Evolutionary conservation across 2,113 vertebrate species (phyloP), one percentile per base, ranked within the genome.

Genomic region (Pavo muticus): DNA sequence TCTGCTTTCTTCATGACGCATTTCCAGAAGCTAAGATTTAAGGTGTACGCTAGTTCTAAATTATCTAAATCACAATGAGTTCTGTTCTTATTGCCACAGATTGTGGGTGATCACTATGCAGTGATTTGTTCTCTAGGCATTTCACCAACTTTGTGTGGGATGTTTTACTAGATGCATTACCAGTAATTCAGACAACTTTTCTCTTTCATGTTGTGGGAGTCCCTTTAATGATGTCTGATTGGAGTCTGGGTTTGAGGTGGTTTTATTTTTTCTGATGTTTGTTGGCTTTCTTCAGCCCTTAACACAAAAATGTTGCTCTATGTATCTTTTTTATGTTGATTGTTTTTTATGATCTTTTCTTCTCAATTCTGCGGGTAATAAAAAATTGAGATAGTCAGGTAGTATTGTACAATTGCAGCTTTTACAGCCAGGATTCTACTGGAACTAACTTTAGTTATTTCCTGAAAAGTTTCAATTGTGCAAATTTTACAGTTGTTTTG

Each of bases 1-100:
- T 69, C 91, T 64, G 11, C 47, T 94, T 92, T 91, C 44, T 79
- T 88, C 47, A 48, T 61, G 40, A 72, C 57, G 37, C 21, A 10
- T 78, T 75, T 78, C 37, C 57, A 84, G 79, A 20, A 91, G 79
- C 27, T 65, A 82, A 82, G 56, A 86, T 91, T 90, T 88, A 78
- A 90, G 73, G 45, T 75, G 76, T 87, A 50, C 32, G 20, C n/a
- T 48, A 64, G 56, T 47, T 35, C 27, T 91, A 91, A 88, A 94
- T 69, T 95, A 52, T 47, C 72, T 84, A 87, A 90, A 92, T 88
- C 44, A 57, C 54, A 13, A 67, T n/a, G 37, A 52, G 30, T 69
- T 86, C 68, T 83, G 27, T 45, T 93, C 54, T 57, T 71, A 80
- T 50, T 59, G 25, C 37, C 70, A 57, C 37, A 94, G 75, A 84